phyloP scores from a whole-genome alignment of 2,888 invertebrate species.

The Reticulitermes lucifugus region DNA sequence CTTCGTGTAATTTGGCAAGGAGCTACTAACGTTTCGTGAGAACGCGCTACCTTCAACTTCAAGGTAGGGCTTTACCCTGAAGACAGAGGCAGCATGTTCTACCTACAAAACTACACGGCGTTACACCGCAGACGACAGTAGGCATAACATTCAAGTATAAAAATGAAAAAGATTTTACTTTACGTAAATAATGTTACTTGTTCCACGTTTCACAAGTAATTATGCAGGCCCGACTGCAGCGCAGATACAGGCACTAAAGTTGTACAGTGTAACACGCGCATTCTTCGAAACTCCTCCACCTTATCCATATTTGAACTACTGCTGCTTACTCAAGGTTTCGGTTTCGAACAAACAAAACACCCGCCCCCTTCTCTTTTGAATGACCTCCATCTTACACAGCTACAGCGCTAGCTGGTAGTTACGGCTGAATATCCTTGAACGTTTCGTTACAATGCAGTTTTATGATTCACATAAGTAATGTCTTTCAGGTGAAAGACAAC shows the following conservation, averaged over 20 bases:
- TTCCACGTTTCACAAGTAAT: not conserved
- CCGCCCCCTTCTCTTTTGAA: not conserved
- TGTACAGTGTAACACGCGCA: not conserved
- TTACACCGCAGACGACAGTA: too few relatives aligned
- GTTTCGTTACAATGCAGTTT: not conserved
- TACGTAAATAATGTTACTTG: not conserved
- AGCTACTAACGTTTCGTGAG: too few relatives aligned
- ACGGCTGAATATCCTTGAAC: not conserved
- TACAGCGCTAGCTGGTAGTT: not conserved
- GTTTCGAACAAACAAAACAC: not conserved
- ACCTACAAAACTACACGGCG: too few relatives aligned
- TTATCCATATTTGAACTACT: not conserved
- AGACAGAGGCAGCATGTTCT: too few relatives aligned
- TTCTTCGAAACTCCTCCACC: not conserved
- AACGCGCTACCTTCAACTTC: too few relatives aligned
- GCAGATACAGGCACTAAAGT: not conserved
- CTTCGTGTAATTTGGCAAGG: too few relatives aligned
- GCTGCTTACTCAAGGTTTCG: constrained; percentile 5
- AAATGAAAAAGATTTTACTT: not conserved
- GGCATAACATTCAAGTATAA: too few relatives aligned
- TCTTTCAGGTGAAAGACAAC: not conserved
- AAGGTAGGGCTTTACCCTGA: too few relatives aligned
- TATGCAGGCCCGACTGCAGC: not conserved
- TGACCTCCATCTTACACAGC: not conserved
- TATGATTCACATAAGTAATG: not conserved